Conservation (phyloP, 2,113 vertebrate genomes). For the Mormyrus lacerda region DNA sequence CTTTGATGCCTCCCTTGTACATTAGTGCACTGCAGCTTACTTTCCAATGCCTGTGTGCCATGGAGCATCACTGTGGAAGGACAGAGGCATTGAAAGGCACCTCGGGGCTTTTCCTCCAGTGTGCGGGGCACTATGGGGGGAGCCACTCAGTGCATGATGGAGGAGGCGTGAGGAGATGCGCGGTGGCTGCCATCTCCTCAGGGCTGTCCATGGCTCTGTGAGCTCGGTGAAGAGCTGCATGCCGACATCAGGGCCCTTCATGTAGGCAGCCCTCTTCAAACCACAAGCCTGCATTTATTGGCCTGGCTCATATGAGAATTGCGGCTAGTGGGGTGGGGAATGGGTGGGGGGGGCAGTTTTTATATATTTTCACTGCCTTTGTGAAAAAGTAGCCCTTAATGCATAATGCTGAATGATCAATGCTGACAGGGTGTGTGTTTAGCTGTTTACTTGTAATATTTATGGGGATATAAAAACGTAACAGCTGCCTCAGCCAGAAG, state of each 20-base stretch:
- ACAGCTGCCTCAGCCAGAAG: not conserved
- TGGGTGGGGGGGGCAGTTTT: too few relatives aligned
- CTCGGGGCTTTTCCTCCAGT: not conserved
- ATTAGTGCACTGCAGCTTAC: not conserved
- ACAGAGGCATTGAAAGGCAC: not conserved
- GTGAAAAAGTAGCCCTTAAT: not conserved
- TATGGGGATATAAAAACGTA: not conserved
- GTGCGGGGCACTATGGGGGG: not conserved
- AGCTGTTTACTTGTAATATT: not conserved
- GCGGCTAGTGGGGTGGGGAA: not conserved
- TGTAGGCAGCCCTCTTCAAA: not conserved
- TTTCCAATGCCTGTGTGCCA: not conserved
- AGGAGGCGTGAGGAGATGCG: not conserved
- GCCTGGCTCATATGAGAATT: not conserved
- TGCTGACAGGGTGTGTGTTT: not conserved
- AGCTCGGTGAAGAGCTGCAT: not conserved
- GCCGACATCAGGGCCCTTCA: not conserved
- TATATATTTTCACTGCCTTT: not conserved
- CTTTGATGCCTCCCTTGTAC: not conserved
- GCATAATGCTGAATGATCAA: not conserved
- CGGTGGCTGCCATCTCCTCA: not conserved
- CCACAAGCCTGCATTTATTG: not conserved
- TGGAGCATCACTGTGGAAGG: not conserved
- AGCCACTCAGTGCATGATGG: not conserved
- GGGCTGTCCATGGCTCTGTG: not conserved